Base-by-base conservation (phyloP, 2,797 vertebrate genomes). In the Cryptoprocta ferox region DNA sequence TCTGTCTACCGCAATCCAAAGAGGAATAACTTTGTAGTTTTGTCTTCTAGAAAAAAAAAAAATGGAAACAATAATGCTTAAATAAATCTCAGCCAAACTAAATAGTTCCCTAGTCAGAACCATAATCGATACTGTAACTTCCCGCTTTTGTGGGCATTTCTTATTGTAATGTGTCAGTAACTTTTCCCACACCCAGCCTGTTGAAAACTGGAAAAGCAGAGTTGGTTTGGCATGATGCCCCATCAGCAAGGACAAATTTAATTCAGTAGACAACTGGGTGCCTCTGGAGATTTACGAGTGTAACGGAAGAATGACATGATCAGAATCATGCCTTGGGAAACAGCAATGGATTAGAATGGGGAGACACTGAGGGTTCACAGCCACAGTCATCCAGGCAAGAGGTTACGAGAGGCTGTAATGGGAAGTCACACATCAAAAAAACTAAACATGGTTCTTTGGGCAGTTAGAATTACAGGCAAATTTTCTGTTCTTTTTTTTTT, bases 191-290 rank as follows among this genome's bases (percentile, higher is more conserved):
- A 3, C 1, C 6, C 0, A 19, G 28, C 8, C 70, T 78, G 30
- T 6, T 61, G 81, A 63, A 78, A 30, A 11, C 21, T 2, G 32
- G 45, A 83, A 93, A 94, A 91, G 84, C 89, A n/a, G 82, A 96
- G 91, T 32, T 3, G 0, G 78, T 35, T 28, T 97, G 84, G 81
- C 39, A 0, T 5, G 82, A 75, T 0, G 14, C 53, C 66, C 45
- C 35, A 37, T 71, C 35, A 15, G 89, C 37, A 50, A 37, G 89
- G 80, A 97, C 71, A 89, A 93, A 95, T 70, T 97, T 93, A 95
- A 95, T 84, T 88, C 95, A 63, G 76, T 39, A 95, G 96, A 98
- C 97, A 97, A 78, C 95, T 97, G 96, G 96, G 97, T 97, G 97
- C 96, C 95, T 92, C 94, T 70, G 76, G 78, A 95, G 97, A 97